Conservation (phyloP, 2,888 invertebrate genomes). For the Macrophya annulata region DNA sequence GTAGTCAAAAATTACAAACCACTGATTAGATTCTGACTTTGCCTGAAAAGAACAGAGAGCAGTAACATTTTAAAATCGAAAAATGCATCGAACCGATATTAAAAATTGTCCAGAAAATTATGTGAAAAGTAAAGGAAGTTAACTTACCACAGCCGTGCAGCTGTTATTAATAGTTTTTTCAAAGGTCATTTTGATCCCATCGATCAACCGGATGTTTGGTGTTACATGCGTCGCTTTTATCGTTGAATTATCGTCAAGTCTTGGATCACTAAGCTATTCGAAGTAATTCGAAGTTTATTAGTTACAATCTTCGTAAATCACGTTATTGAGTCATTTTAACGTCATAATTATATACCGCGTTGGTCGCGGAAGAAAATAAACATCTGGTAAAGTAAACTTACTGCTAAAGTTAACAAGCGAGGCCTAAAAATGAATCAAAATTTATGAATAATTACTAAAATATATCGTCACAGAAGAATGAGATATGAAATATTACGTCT, state of each 20-base stretch:
- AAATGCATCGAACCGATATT: not conserved
- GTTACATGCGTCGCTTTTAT: conserved; percentile 66
- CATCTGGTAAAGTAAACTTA: not conserved
- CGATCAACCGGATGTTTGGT: conserved; percentile 59
- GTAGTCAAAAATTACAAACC: conserved; percentile 70
- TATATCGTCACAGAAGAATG: too few species aligned
- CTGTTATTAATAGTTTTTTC: conserved; percentile 61
- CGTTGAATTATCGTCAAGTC: conserved; percentile 59
- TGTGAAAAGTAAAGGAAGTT: not conserved
- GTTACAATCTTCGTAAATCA: conserved; percentile 1
- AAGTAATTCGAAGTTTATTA: conserved; percentile 21
- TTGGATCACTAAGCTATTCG: conserved; percentile 57
- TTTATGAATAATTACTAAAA: not conserved
- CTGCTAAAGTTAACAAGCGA: not conserved
- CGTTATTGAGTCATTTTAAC: conserved; percentile 22
- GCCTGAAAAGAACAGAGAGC: conserved; percentile 60
- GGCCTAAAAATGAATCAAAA: not conserved
- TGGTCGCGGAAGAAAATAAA: conserved; percentile 25
- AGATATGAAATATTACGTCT: too few species aligned
- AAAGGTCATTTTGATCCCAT: conserved; percentile 65
- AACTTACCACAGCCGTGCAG: conserved; percentile 64
- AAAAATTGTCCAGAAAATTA: not conserved
- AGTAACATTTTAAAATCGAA: not conserved
- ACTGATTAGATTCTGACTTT: conserved; percentile 67
- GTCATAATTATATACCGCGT: not conserved